Evolutionary conservation across 2,113 vertebrate genomes (phyloP).

Genomic region (Arenaria interpres): DNA sequence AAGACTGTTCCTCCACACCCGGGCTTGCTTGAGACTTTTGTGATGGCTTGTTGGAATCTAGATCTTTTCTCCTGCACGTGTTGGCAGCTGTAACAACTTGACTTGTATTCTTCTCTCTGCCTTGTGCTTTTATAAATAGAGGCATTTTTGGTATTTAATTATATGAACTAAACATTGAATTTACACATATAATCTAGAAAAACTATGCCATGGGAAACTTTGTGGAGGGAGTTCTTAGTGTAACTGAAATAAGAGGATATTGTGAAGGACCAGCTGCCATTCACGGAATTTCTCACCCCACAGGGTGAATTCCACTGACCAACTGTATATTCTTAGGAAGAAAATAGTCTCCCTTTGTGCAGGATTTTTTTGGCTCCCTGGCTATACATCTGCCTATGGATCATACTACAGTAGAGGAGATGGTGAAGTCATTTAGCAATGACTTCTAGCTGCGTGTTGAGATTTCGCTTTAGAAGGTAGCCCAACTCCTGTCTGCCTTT

Average conservation of each 20-base stretch:
- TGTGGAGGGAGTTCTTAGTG: not conserved
- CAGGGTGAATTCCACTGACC: not conserved
- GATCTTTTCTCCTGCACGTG: not conserved
- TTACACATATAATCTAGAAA: not conserved
- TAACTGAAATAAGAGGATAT: not conserved
- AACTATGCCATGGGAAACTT: not conserved
- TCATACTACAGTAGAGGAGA: not conserved
- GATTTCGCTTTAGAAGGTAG: not conserved
- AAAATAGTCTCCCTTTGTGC: not conserved
- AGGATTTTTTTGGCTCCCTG: not conserved
- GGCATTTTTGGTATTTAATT: not conserved
- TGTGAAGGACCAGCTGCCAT: not conserved
- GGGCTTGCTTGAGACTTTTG: not conserved
- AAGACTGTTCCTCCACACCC: not conserved
- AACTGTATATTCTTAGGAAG: not conserved
- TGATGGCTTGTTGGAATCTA: not conserved
- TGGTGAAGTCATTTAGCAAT: not conserved
- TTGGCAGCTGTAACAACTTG: not conserved
- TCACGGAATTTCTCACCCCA: not conserved
- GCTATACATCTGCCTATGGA: not conserved
- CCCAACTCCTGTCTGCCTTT: not conserved
- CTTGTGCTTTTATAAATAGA: not conserved
- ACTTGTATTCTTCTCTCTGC: not conserved
- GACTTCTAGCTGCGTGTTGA: not conserved
- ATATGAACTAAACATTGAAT: not conserved